Base-by-base conservation (phyloP, 2,113 vertebrate genomes). In the Microcebus griseorufus region DNA sequence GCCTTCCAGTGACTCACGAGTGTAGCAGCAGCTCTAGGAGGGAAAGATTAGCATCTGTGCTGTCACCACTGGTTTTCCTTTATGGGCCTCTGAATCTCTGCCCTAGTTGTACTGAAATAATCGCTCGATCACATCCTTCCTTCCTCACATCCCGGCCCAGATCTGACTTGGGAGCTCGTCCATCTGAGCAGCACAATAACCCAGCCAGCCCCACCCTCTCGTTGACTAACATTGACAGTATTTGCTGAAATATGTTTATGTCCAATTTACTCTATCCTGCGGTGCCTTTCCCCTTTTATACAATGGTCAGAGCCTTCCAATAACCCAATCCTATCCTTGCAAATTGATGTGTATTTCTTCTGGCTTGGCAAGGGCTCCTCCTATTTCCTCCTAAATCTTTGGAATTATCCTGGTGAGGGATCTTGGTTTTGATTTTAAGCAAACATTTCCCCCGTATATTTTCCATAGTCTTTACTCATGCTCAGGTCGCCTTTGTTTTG, bases 51-150 rank as follows among this genome's bases (percentile, higher is more conserved):
- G 82, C 76, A 85, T 95, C 60, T 64, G n/a, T 81, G 65, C 75
- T 34, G 22, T 95, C 81, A 76, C 75, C 29, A 5, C 60, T 55
- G 60, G 32, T 93, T 92, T 93, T 96, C 75, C 39, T n/a, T 93
- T 72, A 42, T 0, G 8, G 34, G 80, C 70, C 87, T 97, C 89
- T 95, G 96, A 95, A 90, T 94, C 72, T 83, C 73, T 88, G 90
- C 58, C 83, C 89, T 93, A 85, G 81, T 83, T 91, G 72, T 90
- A 89, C 94, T 67, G 72, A 97, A 96, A 90, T 97, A 97, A 98
- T 98, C 96, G 93, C 88, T 96, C 79, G 70, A 96, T 97, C 97
- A 96, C 94, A 98, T 97, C 97, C 97, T 98, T 98, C 97, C 97
- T 97, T 94, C 94, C 94, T 96, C 89, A 97, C 86, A 94, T 95